These are phyloP conservation scores for Marmota flaviventris DNA, from an alignment of 2,113 vertebrate species.

Conservation along the genomic window DNA sequence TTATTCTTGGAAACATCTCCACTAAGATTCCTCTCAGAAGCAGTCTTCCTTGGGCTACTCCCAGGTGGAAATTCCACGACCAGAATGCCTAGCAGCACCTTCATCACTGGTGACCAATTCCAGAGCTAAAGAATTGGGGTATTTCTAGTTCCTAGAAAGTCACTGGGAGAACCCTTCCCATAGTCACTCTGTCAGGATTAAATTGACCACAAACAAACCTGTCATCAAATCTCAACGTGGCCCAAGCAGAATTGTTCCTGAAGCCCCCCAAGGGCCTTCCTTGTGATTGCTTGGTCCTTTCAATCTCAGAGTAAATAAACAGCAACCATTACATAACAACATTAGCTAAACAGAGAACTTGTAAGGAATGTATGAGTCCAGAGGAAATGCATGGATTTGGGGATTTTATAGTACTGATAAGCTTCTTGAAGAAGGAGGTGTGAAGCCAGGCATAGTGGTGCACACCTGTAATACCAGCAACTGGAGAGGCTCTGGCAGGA, in stretches of 20 bases:
- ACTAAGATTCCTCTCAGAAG: not conserved
- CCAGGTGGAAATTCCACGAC: not conserved
- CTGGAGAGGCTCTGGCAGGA: too few species aligned
- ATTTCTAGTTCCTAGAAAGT: not conserved
- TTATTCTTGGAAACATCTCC: not conserved
- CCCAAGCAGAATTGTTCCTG: not conserved
- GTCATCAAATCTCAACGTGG: not conserved
- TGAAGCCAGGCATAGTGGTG: too few species aligned
- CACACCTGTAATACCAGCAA: too few species aligned
- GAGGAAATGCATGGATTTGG: not conserved
- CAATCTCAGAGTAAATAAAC: not conserved
- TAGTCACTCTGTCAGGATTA: not conserved
- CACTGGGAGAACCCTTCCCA: not conserved
- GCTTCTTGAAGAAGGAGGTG: not conserved
- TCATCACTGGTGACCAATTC: not conserved
- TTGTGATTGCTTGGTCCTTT: not conserved
- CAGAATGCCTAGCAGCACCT: not conserved
- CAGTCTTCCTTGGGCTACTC: not conserved
- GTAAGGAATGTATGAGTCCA: not conserved
- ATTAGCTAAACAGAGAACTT: not conserved
- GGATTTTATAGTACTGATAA: not conserved
- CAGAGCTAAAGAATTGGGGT: not conserved
- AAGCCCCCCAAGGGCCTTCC: not conserved
- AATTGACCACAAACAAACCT: not conserved
- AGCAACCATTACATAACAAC: too few species aligned